Percentiles rank a stretch among this genome's conserved stretches.
phyloP scores from a whole-genome alignment of 2,888 invertebrate genomes.

The Bedellia somnulentella region DNA sequence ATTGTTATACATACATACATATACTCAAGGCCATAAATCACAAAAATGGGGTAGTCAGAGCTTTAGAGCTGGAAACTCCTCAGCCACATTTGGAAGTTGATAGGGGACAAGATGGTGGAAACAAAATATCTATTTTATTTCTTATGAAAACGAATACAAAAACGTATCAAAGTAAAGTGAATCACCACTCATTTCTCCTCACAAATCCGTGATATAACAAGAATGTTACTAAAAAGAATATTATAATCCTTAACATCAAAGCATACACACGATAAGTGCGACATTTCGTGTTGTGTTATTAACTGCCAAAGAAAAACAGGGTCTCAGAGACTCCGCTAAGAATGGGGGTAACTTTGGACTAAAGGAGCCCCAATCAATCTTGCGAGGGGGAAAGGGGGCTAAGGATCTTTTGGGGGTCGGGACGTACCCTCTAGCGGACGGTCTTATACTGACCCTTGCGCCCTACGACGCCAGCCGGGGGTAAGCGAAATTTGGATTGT shows the following conservation, averaged over 20 bases:
- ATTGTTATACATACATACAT: too few relatives aligned
- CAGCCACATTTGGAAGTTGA: too few relatives aligned
- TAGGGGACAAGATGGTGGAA: too few relatives aligned
- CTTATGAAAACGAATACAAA: too few relatives aligned
- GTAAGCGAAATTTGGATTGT: conserved; percentile 32
- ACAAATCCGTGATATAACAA: too few relatives aligned
- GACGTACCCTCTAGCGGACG: conserved; percentile 55
- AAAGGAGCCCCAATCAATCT: conserved; percentile 64
- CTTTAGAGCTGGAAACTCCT: too few relatives aligned
- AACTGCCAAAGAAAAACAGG: conserved; percentile 50
- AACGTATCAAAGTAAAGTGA: too few relatives aligned
- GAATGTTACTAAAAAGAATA: too few relatives aligned
- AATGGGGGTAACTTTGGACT: conserved; percentile 53
- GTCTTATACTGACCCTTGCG: conserved; percentile 47
- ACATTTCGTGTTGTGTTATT: conserved; percentile 44
- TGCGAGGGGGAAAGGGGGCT: conserved; percentile 37
- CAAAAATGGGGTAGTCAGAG: too few relatives aligned
- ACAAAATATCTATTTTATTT: too few relatives aligned
- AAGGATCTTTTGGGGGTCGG: conserved; percentile 37
- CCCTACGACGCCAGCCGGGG: conserved; percentile 25
- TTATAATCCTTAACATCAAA: conserved; percentile 51
- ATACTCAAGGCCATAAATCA: too few relatives aligned
- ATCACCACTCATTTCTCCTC: too few relatives aligned
- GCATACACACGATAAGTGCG: conserved; percentile 38
- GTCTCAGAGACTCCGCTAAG: conserved; percentile 47